Evolutionary conservation across 2,797 vertebrate species (phyloP).

Genomic region (Todus mexicanus): DNA sequence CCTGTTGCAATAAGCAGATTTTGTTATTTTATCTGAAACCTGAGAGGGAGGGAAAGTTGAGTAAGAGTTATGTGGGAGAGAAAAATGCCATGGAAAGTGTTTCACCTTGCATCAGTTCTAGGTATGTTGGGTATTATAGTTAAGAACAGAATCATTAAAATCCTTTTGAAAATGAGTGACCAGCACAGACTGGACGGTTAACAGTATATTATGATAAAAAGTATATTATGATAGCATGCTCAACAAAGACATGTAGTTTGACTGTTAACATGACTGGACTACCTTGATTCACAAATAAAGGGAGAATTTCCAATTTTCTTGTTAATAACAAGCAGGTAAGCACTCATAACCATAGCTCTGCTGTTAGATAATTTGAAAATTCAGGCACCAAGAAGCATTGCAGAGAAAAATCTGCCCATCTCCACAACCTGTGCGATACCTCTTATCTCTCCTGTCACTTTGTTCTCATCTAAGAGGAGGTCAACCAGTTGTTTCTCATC

Average conservation of each 20-base stretch:
- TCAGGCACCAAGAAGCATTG: background rate
- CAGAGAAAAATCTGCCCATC: background rate
- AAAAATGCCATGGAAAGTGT: background rate
- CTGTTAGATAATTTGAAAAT: background rate
- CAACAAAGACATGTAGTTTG: background rate
- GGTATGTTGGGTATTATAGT: background rate
- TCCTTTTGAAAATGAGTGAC: background rate
- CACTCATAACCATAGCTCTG: background rate
- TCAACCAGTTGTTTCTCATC: slow-evolving; percentile 34
- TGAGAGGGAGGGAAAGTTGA: background rate
- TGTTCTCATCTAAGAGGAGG: background rate
- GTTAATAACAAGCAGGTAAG: background rate
- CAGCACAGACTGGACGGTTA: background rate
- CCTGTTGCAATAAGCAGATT: background rate
- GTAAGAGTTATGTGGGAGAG: background rate
- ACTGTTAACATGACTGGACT: background rate
- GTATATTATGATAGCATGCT: background rate
- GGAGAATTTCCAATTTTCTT: background rate
- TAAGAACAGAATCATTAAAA: background rate
- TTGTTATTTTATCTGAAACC: background rate
- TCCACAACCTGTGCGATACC: background rate
- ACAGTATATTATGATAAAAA: background rate
- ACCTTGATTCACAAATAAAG: background rate
- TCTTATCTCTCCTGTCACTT: slow-evolving; percentile 2
- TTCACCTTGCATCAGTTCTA: background rate